Evolutionary conservation across 2,797 vertebrate genomes (phyloP).

Genomic region (Enteromius argenteus): DNA sequence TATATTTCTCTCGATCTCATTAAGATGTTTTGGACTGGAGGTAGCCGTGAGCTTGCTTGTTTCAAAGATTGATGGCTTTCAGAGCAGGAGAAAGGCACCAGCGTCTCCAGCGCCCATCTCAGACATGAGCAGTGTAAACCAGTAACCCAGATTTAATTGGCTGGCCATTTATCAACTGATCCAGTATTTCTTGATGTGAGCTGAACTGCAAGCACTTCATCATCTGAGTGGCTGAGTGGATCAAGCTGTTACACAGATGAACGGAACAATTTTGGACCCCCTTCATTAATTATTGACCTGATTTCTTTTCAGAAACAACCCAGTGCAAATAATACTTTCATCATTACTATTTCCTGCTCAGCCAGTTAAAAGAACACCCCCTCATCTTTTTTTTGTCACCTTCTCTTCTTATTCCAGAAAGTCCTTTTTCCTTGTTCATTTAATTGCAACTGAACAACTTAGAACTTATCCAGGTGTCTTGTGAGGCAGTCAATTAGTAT

Average conservation of each 20-base stretch:
- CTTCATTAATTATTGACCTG: constrained; percentile 50
- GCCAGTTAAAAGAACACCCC: constrained; percentile 44
- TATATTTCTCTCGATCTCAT: neutral
- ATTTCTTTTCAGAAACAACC: constrained; percentile 27
- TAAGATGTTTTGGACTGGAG: neutral
- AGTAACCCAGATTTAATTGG: constrained; percentile 85
- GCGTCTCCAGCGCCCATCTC: constrained; percentile 71
- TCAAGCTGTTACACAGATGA: constrained; percentile 51
- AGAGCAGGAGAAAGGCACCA: constrained; percentile 73
- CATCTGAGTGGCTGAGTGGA: constrained; percentile 55
- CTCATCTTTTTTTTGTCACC: constrained; percentile 25
- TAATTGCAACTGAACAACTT: constrained; percentile 48
- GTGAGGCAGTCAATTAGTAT: constrained; percentile 32
- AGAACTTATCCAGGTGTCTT: constrained; percentile 49
- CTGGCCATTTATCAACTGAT: constrained; percentile 77
- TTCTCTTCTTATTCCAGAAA: constrained; percentile 33
- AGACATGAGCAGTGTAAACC: constrained; percentile 74
- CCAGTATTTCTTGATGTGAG: constrained; percentile 71
- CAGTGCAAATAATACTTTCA: constrained; percentile 10
- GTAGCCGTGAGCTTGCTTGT: neutral
- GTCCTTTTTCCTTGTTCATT: constrained; percentile 25
- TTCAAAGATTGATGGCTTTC: constrained; percentile 76
- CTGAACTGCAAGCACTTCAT: constrained; percentile 66
- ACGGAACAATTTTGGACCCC: constrained; percentile 47
- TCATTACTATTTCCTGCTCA: constrained; percentile 26